These are phyloP conservation scores for Callinectes sapidus DNA, from an alignment of 2,888 invertebrate genomes.

Conservation along the genomic window DNA sequence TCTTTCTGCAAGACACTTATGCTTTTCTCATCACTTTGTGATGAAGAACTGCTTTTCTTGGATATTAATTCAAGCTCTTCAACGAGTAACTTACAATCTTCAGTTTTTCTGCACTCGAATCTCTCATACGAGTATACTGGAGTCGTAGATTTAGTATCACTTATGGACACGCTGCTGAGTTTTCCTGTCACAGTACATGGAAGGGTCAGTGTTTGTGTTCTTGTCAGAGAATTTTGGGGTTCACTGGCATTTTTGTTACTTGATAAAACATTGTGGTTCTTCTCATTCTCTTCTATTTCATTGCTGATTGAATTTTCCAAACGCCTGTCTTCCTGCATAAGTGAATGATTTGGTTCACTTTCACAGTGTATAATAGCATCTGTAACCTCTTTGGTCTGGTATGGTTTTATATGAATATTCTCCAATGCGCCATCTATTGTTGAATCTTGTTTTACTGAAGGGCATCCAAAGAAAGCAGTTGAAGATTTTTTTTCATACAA, in stretches of 20 bases:
- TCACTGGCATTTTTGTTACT: neutral
- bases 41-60: constrained; percentile 11
- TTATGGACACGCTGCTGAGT: neutral
- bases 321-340: neutral
- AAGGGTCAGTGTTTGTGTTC: neutral
- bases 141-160: neutral
- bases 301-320: neutral
- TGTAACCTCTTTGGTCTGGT: neutral
- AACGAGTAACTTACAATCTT: neutral
- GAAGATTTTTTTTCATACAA: neutral
- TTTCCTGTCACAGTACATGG: neutral
- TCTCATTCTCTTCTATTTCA: neutral
- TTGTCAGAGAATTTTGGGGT: neutral
- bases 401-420: neutral
- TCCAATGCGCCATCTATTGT: neutral
- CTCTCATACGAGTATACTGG: neutral
- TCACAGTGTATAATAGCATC: neutral
- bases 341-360: neutral
- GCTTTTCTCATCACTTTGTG: neutral
- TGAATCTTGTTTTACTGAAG: neutral
- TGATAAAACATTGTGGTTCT: neutral
- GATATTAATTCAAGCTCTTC: constrained; percentile 31
- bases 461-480: neutral
- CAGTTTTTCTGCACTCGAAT: neutral
- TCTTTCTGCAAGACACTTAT: neutral